A percentile compares a stretch with the other conserved stretches of the same genome.
phyloP scores from a whole-genome alignment of 2,113 vertebrate genomes.

The Apteryx owenii region DNA sequence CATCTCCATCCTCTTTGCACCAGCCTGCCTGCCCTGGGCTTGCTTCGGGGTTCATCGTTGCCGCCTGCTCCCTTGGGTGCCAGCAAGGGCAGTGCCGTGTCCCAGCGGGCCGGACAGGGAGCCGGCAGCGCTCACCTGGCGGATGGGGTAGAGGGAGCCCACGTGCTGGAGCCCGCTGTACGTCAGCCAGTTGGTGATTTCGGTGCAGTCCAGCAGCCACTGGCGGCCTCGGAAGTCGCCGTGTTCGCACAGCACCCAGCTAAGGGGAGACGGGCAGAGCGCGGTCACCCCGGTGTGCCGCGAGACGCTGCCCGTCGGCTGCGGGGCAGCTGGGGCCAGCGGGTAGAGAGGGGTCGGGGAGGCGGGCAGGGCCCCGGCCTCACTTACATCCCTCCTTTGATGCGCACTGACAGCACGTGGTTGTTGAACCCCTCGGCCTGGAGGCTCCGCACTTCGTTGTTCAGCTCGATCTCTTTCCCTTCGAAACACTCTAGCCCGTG shows the following conservation, averaged over 20 bases:
- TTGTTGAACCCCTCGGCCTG: slow-evolving; percentile 90
- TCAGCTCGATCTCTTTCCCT: slow-evolving; percentile 89
- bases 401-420: slow-evolving; percentile 88
- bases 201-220: slow-evolving; percentile 86
- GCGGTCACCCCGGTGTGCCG: accelerated
- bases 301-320: too few species aligned
- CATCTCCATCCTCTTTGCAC: too few species aligned
- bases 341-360: accelerated
- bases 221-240: slow-evolving; percentile 93
- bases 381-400: slow-evolving; percentile 89
- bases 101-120: background rate
- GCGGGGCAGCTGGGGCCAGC: background rate
- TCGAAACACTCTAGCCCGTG: slow-evolving; percentile 92
- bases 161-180: slow-evolving; percentile 88
- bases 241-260: slow-evolving; percentile 96
- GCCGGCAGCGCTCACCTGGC: slow-evolving; percentile 78
- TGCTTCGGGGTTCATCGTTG: background rate
- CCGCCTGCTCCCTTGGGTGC: accelerated
- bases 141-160: slow-evolving; percentile 91
- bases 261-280: slow-evolving; percentile 4
- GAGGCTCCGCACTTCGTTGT: slow-evolving; percentile 82
- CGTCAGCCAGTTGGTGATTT: slow-evolving; percentile 94
- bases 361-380: background rate
- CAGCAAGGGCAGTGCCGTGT: background rate
- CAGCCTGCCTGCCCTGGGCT: accelerated